These are phyloP conservation scores for Argynnis bischoffii DNA, from an alignment of 2,888 invertebrate species.

Conservation along the genomic window DNA sequence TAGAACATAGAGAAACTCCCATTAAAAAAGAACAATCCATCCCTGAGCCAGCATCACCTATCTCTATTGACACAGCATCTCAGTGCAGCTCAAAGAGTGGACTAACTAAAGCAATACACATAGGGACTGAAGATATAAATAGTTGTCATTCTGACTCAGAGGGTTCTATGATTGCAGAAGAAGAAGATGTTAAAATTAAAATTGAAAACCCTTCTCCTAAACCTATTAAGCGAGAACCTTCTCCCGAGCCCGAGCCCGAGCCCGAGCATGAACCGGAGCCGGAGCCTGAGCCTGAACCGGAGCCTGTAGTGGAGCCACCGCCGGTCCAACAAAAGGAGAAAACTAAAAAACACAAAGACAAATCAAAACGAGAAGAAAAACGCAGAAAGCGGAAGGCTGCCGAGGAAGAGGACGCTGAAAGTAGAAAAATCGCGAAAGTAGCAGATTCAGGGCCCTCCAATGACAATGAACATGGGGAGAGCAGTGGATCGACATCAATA, in stretches of 20 bases:
- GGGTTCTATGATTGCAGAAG: slow-evolving; percentile 68
- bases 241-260: slow-evolving; percentile 49
- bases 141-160: slow-evolving; percentile 78
- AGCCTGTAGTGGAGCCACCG: slow-evolving; percentile 59
- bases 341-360: slow-evolving; percentile 79
- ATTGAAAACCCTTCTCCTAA: slow-evolving; percentile 66
- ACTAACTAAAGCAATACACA: slow-evolving; percentile 61
- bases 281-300: slow-evolving; percentile 57
- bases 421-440: slow-evolving; percentile 66
- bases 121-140: slow-evolving; percentile 63
- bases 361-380: slow-evolving; percentile 83
- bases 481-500: slow-evolving; percentile 66
- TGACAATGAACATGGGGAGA: slow-evolving; percentile 67
- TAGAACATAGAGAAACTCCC: slow-evolving; percentile 71
- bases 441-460: slow-evolving; percentile 60
- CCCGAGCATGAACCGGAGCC: slow-evolving; percentile 54
- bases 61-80: slow-evolving; percentile 77
- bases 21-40: slow-evolving; percentile 64
- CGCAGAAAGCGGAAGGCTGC: slow-evolving; percentile 85
- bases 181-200: slow-evolving; percentile 69
- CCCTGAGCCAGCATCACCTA: slow-evolving; percentile 72
- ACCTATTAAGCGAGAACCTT: slow-evolving; percentile 53
- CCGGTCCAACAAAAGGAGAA: slow-evolving; percentile 68
- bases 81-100: slow-evolving; percentile 79
- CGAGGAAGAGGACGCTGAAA: slow-evolving; percentile 80